phyloP scores from a whole-genome alignment of 2,797 vertebrate genomes.

The Coregonus sp. region DNA sequence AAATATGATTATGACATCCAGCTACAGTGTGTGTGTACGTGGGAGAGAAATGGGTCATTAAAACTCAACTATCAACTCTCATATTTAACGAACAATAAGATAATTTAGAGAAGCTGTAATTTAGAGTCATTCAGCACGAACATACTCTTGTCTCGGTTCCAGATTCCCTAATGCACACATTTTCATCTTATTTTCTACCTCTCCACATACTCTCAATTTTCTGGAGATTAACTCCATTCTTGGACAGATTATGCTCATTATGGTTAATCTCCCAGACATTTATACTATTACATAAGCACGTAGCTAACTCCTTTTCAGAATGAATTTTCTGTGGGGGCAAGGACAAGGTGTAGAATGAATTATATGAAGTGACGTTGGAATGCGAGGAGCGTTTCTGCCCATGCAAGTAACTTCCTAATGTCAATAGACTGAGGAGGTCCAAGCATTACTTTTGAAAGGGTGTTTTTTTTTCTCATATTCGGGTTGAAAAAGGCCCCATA shows the following conservation, averaged over 20 bases:
- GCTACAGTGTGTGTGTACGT: conserved; percentile 2
- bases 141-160: background rate
- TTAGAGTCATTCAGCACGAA: background rate
- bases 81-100: background rate
- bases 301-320: background rate
- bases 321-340: background rate
- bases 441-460: background rate
- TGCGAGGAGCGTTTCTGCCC: background rate
- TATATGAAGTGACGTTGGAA: background rate
- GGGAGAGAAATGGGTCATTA: background rate
- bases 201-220: background rate
- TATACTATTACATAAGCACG: background rate
- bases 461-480: background rate
- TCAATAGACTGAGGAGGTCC: background rate
- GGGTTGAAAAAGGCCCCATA: background rate
- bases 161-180: background rate
- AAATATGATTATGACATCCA: conserved; percentile 29
- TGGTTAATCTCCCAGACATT: background rate
- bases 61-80: background rate
- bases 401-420: background rate
- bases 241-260: conserved; percentile 13
- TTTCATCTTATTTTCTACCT: background rate
- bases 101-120: background rate
- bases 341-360: background rate
- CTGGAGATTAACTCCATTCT: conserved; percentile 4